These are phyloP conservation scores for Myodes glareolus DNA, from an alignment of 2,113 vertebrate species.

Conservation along the genomic window DNA sequence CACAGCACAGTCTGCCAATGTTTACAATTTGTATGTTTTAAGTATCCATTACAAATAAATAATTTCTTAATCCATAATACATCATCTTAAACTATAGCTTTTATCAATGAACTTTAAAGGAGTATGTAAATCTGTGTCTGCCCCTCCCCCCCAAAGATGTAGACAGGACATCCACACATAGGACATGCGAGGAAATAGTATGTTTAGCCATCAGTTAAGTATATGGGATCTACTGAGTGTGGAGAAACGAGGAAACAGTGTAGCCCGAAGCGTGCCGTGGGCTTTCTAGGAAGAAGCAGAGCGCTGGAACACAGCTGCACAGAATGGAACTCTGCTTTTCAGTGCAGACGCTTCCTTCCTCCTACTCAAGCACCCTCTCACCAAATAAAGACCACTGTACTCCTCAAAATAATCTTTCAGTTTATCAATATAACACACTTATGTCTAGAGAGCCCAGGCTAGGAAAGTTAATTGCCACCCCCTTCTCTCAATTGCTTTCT, in stretches of 20 bases:
- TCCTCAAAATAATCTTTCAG: not conserved
- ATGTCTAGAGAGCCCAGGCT: too few relatives aligned
- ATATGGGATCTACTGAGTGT: fast-evolving
- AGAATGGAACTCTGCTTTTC: not conserved
- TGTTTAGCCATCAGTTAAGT: not conserved
- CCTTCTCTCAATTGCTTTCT: too few relatives aligned
- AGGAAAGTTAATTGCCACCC: too few relatives aligned
- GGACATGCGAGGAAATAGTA: not conserved
- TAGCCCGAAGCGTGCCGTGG: too few relatives aligned
- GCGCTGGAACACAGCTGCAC: not conserved
- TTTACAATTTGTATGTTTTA: not conserved
- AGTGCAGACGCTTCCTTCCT: fast-evolving
- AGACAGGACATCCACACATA: not conserved
- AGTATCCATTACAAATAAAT: not conserved
- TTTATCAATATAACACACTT: not conserved
- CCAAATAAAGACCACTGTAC: fast-evolving
- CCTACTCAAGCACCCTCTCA: not conserved
- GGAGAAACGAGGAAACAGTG: fast-evolving
- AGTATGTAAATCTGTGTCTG: not conserved
- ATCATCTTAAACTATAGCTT: not conserved
- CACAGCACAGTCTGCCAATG: not conserved
- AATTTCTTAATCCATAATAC: not conserved
- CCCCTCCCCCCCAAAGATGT: not conserved
- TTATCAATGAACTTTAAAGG: not conserved
- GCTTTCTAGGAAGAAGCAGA: not conserved